Evolutionary conservation across 2,888 invertebrate genomes (phyloP).

Genomic region (Drosophila pseudotalamancana): DNA sequence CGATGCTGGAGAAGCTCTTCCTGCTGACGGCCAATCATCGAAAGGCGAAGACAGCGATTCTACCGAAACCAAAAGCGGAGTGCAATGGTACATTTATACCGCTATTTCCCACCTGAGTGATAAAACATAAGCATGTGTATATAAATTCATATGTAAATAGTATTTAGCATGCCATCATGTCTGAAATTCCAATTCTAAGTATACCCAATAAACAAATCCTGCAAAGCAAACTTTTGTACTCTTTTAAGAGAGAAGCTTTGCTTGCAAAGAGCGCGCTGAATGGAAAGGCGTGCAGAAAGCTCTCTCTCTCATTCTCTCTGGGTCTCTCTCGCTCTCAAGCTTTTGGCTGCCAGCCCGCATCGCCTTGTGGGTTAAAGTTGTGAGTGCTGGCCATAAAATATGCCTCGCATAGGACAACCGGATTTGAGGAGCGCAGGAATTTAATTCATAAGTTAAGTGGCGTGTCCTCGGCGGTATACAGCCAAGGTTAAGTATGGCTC

Average conservation of each 20-base stretch:
- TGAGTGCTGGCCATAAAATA: constrained; percentile 44
- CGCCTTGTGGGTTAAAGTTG: constrained; percentile 62
- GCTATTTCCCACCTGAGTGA: neutral
- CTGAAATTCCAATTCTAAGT: neutral
- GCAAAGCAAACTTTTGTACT: neutral
- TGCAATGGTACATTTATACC: neutral
- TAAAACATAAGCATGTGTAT: neutral
- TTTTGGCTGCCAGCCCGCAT: constrained; percentile 11
- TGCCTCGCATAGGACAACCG: constrained; percentile 33
- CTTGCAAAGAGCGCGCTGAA: constrained; percentile 55
- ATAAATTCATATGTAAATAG: neutral
- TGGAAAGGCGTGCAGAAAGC: constrained; percentile 53
- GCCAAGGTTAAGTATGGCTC: constrained; percentile 72
- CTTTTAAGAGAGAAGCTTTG: constrained; percentile 36
- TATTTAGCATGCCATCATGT: neutral
- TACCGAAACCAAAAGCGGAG: neutral
- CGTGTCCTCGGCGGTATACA: constrained; percentile 72
- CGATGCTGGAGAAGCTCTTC: constrained; percentile 37
- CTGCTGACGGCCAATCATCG: constrained; percentile 38
- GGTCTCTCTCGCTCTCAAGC: constrained; percentile 1
- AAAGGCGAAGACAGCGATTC: neutral
- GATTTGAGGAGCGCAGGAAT: constrained; percentile 57
- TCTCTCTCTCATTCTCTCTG: neutral
- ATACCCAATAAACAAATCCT: constrained; percentile 22
- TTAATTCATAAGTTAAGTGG: constrained; percentile 75